Conservation (phyloP, 1,140 invertebrate species). For the Delia radicum region DNA sequence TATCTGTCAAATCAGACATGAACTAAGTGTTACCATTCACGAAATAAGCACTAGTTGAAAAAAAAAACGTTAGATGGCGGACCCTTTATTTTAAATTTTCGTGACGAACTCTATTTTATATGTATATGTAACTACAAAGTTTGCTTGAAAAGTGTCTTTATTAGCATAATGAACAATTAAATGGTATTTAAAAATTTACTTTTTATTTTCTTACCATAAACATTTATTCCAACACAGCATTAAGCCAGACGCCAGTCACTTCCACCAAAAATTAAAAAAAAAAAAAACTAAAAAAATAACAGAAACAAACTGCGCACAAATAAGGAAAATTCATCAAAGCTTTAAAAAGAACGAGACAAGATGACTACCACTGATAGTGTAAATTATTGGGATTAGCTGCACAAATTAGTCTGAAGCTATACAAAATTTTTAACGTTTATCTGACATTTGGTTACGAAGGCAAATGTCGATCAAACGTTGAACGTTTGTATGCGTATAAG, state of each 20-base stretch:
- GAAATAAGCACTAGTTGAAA: too few relatives aligned
- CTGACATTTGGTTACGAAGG: not conserved
- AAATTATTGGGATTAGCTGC: constrained; percentile 29
- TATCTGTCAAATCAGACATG: too few relatives aligned
- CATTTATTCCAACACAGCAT: not conserved
- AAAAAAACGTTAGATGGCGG: too few relatives aligned
- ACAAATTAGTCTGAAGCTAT: constrained; percentile 27
- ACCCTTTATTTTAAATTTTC: too few relatives aligned
- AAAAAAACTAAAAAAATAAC: not conserved
- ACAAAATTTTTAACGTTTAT: not conserved
- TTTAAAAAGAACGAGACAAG: constrained; percentile 28
- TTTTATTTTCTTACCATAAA: too few relatives aligned
- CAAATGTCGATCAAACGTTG: constrained; percentile 20
- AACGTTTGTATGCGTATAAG: not conserved
- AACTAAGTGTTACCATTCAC: too few relatives aligned
- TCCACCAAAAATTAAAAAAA: not conserved
- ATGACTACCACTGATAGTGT: constrained; percentile 30
- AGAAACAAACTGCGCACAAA: not conserved
- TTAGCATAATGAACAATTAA: too few relatives aligned
- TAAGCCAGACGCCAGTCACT: not conserved
- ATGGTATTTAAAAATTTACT: too few relatives aligned
- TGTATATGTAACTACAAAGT: too few relatives aligned
- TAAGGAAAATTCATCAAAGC: constrained; percentile 10
- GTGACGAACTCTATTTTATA: too few relatives aligned
- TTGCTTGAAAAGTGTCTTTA: too few relatives aligned